phyloP scores from a whole-genome alignment of 2,113 vertebrate species.

The Gorsachius goisagi region DNA sequence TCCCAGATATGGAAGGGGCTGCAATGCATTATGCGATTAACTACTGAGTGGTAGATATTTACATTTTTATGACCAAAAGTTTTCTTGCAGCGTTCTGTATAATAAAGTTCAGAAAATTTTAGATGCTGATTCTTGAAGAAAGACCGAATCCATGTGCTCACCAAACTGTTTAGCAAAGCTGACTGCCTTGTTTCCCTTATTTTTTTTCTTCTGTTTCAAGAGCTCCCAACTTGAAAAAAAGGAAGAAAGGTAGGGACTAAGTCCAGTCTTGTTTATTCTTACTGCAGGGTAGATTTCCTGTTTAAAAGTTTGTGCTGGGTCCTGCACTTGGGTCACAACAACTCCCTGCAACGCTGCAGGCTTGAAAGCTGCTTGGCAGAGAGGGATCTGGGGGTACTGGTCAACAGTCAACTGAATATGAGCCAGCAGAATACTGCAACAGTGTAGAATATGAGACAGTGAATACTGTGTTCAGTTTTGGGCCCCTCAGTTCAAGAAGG shows the following conservation, averaged over 20 bases:
- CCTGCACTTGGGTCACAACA: too few species aligned
- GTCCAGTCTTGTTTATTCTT: background rate
- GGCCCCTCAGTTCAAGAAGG: too few species aligned
- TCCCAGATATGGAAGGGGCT: background rate
- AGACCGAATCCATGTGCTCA: background rate
- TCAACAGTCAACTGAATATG: too few species aligned
- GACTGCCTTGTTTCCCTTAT: background rate
- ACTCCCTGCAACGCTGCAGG: too few species aligned
- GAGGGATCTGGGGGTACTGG: too few species aligned
- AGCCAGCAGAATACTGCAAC: too few species aligned
- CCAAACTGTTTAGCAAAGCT: background rate
- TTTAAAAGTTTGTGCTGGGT: too few species aligned
- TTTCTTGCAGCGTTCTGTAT: background rate
- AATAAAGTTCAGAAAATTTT: background rate
- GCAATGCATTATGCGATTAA: background rate
- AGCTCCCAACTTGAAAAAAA: background rate
- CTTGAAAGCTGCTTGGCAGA: too few species aligned
- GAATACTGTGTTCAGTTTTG: too few species aligned
- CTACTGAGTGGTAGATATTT: background rate
- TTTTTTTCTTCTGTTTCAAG: background rate
- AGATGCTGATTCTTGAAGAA: background rate
- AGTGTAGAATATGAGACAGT: too few species aligned
- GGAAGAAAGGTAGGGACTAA: background rate
- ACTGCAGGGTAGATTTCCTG: background rate
- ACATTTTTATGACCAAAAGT: background rate